A percentile compares a stretch with the other conserved stretches of the same genome.
phyloP scores from a whole-genome alignment of 2,113 vertebrate genomes.

The Cyprinodon variegatus region DNA sequence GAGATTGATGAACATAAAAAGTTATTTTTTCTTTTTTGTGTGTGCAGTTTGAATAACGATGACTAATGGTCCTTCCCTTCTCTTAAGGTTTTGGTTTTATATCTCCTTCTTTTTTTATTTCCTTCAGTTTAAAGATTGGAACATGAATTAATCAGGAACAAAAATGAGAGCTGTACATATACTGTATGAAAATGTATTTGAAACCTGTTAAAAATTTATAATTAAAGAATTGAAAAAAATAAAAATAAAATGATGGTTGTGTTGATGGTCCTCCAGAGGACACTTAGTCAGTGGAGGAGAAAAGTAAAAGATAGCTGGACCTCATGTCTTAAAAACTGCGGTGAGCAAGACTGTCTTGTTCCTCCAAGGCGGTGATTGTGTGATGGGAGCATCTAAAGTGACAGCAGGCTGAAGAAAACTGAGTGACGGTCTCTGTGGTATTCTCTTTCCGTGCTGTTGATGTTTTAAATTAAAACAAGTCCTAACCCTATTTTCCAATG shows the following conservation, averaged over 20 bases:
- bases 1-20: not conserved
- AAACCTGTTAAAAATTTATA: no score
- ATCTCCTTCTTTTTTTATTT: not conserved
- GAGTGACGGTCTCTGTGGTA: constrained; percentile 45
- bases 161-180: no score
- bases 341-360: constrained; percentile 63
- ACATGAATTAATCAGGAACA: no score
- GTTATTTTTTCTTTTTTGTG: not conserved
- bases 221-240: no score
- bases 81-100: constrained; percentile 6
- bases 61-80: no score
- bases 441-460: constrained; percentile 18
- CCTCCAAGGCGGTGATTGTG: constrained; percentile 42
- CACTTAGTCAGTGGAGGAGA: constrained; percentile 42
- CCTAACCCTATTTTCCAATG: constrained; percentile 1
- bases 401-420: constrained; percentile 59
- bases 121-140: no score
- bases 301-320: constrained; percentile 55
- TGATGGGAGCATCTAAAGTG: constrained; percentile 66
- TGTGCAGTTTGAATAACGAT: no score
- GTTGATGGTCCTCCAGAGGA: constrained; percentile 21
- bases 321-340: constrained; percentile 50
- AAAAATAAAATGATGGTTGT: not conserved
- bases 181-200: no score
- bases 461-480: constrained; percentile 31